Conservation (phyloP, 2,797 vertebrate genomes). For the Rhincodon typus region DNA sequence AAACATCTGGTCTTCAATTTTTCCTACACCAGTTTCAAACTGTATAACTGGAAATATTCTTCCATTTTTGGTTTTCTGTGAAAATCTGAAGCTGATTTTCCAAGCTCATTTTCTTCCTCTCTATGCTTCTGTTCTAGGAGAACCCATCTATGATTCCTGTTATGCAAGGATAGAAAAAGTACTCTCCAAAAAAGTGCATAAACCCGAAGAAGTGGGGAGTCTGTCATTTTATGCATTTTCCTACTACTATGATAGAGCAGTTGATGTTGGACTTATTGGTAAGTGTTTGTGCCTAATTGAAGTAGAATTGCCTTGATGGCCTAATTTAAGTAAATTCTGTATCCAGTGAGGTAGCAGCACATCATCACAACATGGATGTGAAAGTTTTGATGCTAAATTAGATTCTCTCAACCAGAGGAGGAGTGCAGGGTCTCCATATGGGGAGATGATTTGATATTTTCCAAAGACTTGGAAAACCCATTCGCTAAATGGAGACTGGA, state of each 20-base stretch:
- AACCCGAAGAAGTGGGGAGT: constrained; percentile 57
- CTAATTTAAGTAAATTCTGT: not conserved
- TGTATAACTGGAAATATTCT: not conserved
- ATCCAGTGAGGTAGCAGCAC: not conserved
- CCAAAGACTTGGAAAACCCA: not conserved
- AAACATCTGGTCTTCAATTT: not conserved
- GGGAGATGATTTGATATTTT: not conserved
- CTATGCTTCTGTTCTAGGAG: constrained; percentile 50
- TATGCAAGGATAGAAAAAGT: constrained; percentile 66
- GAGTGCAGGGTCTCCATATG: not conserved
- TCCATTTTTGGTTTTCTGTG: not conserved
- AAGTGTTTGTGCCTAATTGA: constrained; percentile 40
- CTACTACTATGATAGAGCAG: constrained; percentile 83
- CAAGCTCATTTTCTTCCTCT: constrained; percentile 31
- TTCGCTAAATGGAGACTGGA: not conserved
- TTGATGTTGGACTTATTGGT: constrained; percentile 74
- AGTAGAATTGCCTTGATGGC: not conserved
- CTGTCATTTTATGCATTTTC: constrained; percentile 83
- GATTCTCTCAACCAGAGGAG: not conserved
- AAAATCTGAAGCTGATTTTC: not conserved
- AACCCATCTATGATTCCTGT: constrained; percentile 68
- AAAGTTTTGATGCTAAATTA: not conserved
- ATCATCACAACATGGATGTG: too few species aligned
- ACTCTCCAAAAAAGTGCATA: constrained; percentile 67
- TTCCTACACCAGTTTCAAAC: not conserved